These are phyloP conservation scores for Meriones unguiculatus DNA, from an alignment of 2,113 vertebrate genomes.

Conservation along the genomic window DNA sequence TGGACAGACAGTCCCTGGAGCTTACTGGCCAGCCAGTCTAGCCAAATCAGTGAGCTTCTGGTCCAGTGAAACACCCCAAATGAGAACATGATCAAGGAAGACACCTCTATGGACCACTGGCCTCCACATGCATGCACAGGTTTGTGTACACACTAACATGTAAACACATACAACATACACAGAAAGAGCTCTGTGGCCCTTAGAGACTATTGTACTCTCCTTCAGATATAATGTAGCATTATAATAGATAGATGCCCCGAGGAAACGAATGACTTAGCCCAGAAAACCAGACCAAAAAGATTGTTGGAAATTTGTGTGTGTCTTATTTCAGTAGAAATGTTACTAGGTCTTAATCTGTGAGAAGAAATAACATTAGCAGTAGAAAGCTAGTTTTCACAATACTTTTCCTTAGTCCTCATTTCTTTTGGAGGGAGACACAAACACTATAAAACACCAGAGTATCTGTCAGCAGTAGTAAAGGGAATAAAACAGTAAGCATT, in stretches of 20 bases:
- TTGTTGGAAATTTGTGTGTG: slow-evolving; percentile 2
- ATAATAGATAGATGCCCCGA: background rate
- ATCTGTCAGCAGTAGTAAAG: slow-evolving; percentile 54
- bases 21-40: background rate
- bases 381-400: slow-evolving; percentile 54
- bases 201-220: background rate
- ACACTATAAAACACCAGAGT: slow-evolving; percentile 57
- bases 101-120: too few species aligned
- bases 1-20: background rate
- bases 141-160: background rate
- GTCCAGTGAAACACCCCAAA: background rate
- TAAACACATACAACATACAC: background rate
- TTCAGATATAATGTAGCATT: background rate
- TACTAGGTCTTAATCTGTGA: slow-evolving; percentile 37
- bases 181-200: background rate
- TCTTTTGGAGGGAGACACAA: slow-evolving; percentile 34
- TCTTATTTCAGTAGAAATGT: slow-evolving; percentile 59
- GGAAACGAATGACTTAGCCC: background rate
- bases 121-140: background rate
- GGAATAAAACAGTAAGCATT: slow-evolving; percentile 36
- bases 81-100: too few species aligned
- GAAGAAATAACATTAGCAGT: background rate
- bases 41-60: background rate
- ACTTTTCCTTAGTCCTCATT: background rate
- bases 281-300: slow-evolving; percentile 12